phyloP scores from a whole-genome alignment of 2,888 invertebrate genomes.

The Tricholauxania praeusta region DNA sequence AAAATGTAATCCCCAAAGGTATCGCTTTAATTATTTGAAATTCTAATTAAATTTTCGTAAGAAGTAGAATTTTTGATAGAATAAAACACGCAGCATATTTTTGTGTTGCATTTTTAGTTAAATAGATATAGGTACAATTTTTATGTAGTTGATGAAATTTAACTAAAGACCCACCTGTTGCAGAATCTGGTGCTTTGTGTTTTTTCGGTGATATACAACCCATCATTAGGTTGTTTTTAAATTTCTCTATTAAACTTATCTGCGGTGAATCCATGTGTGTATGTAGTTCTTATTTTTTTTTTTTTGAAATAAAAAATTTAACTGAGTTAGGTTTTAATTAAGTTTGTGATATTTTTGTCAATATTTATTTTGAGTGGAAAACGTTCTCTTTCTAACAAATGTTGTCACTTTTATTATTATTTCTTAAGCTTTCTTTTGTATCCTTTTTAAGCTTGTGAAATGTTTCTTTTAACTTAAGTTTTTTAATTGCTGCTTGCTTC shows the following conservation, averaged over 20 bases:
- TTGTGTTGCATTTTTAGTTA: too few relatives aligned
- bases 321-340: neutral
- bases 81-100: too few relatives aligned
- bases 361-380: too few relatives aligned
- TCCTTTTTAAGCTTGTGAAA: too few relatives aligned
- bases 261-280: slow-evolving; percentile 51
- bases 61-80: too few relatives aligned
- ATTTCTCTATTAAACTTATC: slow-evolving; percentile 50
- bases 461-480: too few relatives aligned
- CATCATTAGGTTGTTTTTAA: slow-evolving; percentile 54
- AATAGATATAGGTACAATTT: too few relatives aligned
- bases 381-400: too few relatives aligned
- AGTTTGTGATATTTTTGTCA: slow-evolving; percentile 3
- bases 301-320: slow-evolving; percentile 1
- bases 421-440: too few relatives aligned
- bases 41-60: neutral
- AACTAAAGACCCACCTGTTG: slow-evolving; percentile 34
- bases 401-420: too few relatives aligned
- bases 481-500: too few relatives aligned
- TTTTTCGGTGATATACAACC: slow-evolving; percentile 44
- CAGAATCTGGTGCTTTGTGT: slow-evolving; percentile 32
- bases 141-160: too few relatives aligned
- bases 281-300: slow-evolving; percentile 15
- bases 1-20: neutral
- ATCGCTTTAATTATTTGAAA: neutral